phyloP scores from a whole-genome alignment of 2,797 vertebrate species.

The Emys orbicularis region DNA sequence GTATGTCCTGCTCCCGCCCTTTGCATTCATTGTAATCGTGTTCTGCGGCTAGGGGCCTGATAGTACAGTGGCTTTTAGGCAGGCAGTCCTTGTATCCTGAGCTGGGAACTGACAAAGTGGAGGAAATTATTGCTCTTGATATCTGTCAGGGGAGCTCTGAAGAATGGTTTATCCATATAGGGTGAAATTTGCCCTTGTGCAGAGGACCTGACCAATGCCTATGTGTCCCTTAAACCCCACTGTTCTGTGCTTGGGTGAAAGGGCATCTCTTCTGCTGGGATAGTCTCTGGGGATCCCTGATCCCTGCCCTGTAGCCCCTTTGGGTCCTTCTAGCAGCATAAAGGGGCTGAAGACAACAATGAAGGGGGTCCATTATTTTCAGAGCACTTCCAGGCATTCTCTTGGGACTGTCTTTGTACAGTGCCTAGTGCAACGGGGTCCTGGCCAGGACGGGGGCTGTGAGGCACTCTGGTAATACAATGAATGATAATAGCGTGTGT shows the following conservation, averaged over 20 bases:
- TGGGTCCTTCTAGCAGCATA: not conserved
- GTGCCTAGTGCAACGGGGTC: not conserved
- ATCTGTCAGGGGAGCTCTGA: not conserved
- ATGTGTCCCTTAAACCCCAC: not conserved
- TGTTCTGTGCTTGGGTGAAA: not conserved
- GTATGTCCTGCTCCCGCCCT: not conserved
- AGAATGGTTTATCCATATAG: not conserved
- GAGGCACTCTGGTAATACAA: not conserved
- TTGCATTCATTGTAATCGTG: not conserved
- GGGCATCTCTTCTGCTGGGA: not conserved
- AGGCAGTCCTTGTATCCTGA: not conserved
- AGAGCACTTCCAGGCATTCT: accelerated
- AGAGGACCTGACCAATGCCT: not conserved
- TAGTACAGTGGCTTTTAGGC: not conserved
- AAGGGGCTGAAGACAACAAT: not conserved
- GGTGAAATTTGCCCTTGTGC: not conserved
- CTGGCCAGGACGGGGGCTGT: not conserved
- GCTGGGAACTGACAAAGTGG: not conserved
- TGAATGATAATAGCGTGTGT: not conserved
- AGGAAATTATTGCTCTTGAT: not conserved
- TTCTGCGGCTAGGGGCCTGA: not conserved
- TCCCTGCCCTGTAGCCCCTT: not conserved
- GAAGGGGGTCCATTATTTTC: not conserved
- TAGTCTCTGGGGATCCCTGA: not conserved
- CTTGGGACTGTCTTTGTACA: not conserved